A percentile compares a stretch with the other conserved stretches of the same genome.
Evolutionary conservation across 2,888 invertebrate species (phyloP).

Genomic region (Cryptus armator): DNA sequence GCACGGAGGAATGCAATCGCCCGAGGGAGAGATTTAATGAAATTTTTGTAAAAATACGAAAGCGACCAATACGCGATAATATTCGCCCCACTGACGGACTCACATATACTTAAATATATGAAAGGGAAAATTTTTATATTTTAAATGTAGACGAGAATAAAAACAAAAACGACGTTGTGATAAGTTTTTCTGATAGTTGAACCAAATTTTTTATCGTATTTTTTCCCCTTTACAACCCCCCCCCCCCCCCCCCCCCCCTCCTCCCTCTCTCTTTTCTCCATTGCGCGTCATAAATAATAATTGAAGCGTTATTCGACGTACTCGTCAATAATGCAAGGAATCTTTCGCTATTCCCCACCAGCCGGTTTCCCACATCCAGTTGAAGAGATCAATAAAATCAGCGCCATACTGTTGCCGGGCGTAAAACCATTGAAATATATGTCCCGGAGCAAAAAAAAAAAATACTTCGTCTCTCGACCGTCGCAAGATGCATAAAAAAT

Average conservation of each 20-base stretch:
- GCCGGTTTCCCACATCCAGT: slow-evolving; percentile 40
- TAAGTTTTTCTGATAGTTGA: slow-evolving; percentile 37
- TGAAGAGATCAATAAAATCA: slow-evolving; percentile 52
- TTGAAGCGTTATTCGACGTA: not conserved
- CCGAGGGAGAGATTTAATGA: not conserved
- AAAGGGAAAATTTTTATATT: slow-evolving; percentile 62
- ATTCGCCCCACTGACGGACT: slow-evolving; percentile 48
- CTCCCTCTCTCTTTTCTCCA: no score
- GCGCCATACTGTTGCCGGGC: not conserved
- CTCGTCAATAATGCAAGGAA: slow-evolving; percentile 57
- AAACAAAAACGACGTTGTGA: slow-evolving; percentile 62
- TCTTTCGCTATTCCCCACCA: not conserved
- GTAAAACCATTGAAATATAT: slow-evolving; percentile 6
- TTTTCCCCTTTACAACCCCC: not conserved
- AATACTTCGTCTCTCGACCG: not conserved
- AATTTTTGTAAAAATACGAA: not conserved
- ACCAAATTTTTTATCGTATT: not conserved
- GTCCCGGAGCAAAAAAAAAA: no score
- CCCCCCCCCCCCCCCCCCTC: no score
- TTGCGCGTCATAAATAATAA: slow-evolving; percentile 16
- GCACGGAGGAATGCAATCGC: not conserved
- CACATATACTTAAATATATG: slow-evolving; percentile 45
- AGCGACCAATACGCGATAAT: slow-evolving; percentile 36
- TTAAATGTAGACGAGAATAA: slow-evolving; percentile 65
- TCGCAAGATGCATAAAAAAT: slow-evolving; percentile 4